Percentiles rank a stretch among this genome's conserved stretches.
Evolutionary conservation across 2,113 vertebrate genomes (phyloP).

Genomic region (Platysternon megacephalum): DNA sequence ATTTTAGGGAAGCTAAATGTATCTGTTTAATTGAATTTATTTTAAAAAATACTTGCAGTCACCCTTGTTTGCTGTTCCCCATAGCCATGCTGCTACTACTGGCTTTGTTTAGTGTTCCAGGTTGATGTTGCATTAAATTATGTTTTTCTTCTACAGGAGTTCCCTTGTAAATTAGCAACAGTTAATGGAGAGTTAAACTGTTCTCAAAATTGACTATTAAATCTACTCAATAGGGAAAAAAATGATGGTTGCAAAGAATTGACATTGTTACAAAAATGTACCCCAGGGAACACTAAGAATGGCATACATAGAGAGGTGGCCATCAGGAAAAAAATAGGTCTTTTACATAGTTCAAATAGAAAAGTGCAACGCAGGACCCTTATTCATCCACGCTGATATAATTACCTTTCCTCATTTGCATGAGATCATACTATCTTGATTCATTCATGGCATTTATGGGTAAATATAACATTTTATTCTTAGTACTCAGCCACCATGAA

Average conservation of each 20-base stretch:
- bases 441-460: conserved; percentile 50
- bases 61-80: conserved; percentile 54
- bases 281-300: conserved; percentile 28
- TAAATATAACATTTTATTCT: conserved; percentile 31
- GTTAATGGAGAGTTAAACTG: conserved; percentile 69
- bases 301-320: conserved; percentile 7
- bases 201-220: conserved; percentile 68
- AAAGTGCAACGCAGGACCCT: background rate
- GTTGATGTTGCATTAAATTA: conserved; percentile 69
- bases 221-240: conserved; percentile 39
- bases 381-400: conserved; percentile 39
- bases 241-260: conserved; percentile 64
- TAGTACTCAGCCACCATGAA: background rate
- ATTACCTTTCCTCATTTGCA: conserved; percentile 19
- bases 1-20: background rate
- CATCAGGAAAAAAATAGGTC: conserved; percentile 15
- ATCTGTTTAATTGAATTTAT: background rate
- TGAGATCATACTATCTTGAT: background rate
- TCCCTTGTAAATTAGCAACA: conserved; percentile 70
- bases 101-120: conserved; percentile 59
- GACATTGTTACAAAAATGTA: conserved; percentile 60
- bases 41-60: background rate
- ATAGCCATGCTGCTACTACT: conserved; percentile 60
- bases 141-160: conserved; percentile 44
- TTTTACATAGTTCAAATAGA: conserved; percentile 63